A percentile compares a stretch with the other conserved stretches of the same genome.
These are phyloP conservation scores for Semnornis frantzii DNA, from an alignment of 2,113 vertebrate genomes.

Conservation along the genomic window DNA sequence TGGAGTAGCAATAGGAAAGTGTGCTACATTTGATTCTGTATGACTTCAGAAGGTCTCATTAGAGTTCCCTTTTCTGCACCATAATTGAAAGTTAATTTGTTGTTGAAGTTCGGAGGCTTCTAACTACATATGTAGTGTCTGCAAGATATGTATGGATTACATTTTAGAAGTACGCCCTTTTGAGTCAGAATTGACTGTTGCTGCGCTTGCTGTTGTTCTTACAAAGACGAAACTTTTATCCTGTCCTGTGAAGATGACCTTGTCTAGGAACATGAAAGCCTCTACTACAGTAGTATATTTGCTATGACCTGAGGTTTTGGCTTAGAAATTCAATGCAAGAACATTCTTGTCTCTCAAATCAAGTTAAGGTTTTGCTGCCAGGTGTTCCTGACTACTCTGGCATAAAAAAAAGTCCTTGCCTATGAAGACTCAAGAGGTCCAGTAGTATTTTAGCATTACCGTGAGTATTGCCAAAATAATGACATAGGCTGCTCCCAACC, in stretches of 20 bases:
- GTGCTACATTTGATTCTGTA: neutral
- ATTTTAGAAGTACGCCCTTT: neutral
- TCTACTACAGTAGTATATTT: neutral
- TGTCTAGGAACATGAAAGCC: neutral
- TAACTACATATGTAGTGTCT: neutral
- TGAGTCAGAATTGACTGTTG: neutral
- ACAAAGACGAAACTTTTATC: neutral
- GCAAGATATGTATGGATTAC: neutral
- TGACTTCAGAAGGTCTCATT: neutral
- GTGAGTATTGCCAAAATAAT: neutral
- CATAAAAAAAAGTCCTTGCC: neutral
- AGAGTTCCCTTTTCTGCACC: neutral
- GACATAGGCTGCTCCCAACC: neutral
- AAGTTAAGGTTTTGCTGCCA: slow-evolving; percentile 4
- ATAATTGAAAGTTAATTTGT: neutral
- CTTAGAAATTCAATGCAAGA: neutral
- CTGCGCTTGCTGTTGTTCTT: neutral
- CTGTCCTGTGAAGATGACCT: neutral
- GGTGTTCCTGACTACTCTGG: neutral
- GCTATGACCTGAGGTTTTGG: slow-evolving; percentile 8
- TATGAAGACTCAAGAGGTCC: neutral
- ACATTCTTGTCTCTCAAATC: neutral
- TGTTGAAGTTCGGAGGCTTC: neutral
- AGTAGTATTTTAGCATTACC: neutral
- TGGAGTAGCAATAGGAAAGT: neutral